Conservation (phyloP, 2,888 invertebrate genomes). For the Aleiodes leptofemur region DNA sequence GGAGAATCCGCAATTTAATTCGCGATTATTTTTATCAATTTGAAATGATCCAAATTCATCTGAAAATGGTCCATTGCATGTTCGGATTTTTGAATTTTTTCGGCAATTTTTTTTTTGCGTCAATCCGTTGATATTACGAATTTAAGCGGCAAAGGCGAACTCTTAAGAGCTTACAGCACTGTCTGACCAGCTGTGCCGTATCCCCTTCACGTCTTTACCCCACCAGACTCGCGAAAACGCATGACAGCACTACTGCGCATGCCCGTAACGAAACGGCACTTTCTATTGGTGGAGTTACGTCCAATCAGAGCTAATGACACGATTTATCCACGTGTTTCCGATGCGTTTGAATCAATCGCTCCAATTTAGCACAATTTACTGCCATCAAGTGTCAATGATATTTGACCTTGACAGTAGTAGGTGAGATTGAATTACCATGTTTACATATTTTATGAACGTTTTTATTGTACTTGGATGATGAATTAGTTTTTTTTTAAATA, state of each 20-base stretch:
- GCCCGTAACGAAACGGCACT: neutral
- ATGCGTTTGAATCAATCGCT: constrained; percentile 11
- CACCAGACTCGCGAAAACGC: neutral
- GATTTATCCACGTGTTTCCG: constrained; percentile 11
- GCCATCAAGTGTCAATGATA: neutral
- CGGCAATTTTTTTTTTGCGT: neutral
- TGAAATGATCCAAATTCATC: neutral
- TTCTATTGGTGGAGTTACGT: too few relatives aligned
- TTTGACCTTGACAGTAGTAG: neutral
- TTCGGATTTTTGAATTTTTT: neutral
- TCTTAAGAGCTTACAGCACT: neutral
- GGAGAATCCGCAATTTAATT: neutral
- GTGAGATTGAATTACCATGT: neutral
- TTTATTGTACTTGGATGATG: neutral
- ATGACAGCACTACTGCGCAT: neutral
- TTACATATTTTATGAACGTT: neutral
- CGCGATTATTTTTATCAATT: too few relatives aligned
- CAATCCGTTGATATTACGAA: neutral
- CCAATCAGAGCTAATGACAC: neutral
- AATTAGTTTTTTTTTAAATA: neutral
- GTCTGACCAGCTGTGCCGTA: neutral
- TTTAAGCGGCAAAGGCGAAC: neutral
- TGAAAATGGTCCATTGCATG: neutral
- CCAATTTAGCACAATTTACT: constrained; percentile 2
- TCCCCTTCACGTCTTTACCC: neutral